Base-by-base conservation (phyloP, 2,888 invertebrate species). In the Amblyteles armatorius region DNA sequence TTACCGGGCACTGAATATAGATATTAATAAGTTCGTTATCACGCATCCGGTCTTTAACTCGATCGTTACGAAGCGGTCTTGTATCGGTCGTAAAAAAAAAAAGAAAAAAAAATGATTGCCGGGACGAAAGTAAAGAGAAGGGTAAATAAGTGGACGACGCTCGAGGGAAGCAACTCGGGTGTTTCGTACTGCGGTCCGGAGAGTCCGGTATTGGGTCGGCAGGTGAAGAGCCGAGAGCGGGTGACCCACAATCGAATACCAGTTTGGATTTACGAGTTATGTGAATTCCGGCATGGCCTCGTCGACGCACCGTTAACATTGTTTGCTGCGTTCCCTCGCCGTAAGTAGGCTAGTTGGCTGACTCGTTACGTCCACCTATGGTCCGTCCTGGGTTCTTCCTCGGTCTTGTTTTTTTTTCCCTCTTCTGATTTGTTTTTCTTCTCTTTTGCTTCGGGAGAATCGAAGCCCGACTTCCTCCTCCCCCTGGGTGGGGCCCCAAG, bases 221-320 rank as follows among this genome's bases (percentile, higher is more conserved):
- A 90, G 91, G 91, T 92, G 91, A 92, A 88, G 89, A 91, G 57
- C 57, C 92, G 89, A 87, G 88, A 89, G 90, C 88, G 89, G 68
- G 74, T 91, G 93, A 90, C 93, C 93, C 89, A 92, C 92, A 92
- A 88, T 90, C 85, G 87, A 82, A 90, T 90, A 93, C 93, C 93
- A 91, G 92, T 92, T 92, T 91, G 89, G 91, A 88, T 82, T 77
- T 76, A 52, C 69, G 52, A 69, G 74, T 65, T n/a, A 65, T 40
- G 86, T 88, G 86, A 89, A 91, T 90, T 91, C 91, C 92, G 88
- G 87, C 63, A 77, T 85, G 26, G 57, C 71, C 57, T 57, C 57
- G 13, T 65, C 52, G 65, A 71, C 83, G 87, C 92, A 92, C 93
- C 92, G 92, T 93, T 93, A 92, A 90, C 90, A 91, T 91, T 91